phyloP scores from a whole-genome alignment of 2,113 vertebrate genomes.

The Cebus imitator region DNA sequence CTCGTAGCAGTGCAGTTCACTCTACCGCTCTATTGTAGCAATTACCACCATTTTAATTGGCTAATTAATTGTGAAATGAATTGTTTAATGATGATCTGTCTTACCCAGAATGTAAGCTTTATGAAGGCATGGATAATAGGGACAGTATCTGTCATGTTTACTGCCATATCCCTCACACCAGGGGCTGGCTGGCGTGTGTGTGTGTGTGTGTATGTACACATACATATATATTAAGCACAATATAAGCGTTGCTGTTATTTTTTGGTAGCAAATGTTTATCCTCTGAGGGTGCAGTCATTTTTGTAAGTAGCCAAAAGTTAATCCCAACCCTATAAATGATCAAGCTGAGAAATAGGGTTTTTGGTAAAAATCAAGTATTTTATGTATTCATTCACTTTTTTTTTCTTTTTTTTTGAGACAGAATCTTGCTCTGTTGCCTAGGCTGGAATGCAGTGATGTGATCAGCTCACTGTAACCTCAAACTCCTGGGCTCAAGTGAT shows the following conservation, averaged over 20 bases:
- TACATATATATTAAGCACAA: not conserved
- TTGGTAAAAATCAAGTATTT: not conserved
- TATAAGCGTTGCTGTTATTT: not conserved
- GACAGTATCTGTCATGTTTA: not conserved
- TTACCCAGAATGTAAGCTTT: not conserved
- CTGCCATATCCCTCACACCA: not conserved
- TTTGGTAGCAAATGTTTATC: not conserved
- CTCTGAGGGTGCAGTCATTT: not conserved
- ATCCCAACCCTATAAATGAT: not conserved
- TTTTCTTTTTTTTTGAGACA: too few relatives aligned
- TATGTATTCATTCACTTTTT: not conserved
- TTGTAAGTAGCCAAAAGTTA: conserved; percentile 12
- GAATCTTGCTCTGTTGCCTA: too few relatives aligned
- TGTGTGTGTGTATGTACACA: not conserved
- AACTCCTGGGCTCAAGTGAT: too few relatives aligned
- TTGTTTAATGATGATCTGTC: conserved; percentile 25
- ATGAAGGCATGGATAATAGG: not conserved
- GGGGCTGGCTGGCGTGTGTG: not conserved
- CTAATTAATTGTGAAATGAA: conserved; percentile 40
- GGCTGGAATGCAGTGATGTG: too few relatives aligned
- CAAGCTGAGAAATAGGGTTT: not conserved
- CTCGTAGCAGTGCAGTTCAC: not conserved
- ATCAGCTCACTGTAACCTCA: too few relatives aligned
- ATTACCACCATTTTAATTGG: conserved; percentile 42
- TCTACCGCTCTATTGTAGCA: not conserved